phyloP scores from a whole-genome alignment of 2,888 invertebrate species.

The Lepidonotus clava region DNA sequence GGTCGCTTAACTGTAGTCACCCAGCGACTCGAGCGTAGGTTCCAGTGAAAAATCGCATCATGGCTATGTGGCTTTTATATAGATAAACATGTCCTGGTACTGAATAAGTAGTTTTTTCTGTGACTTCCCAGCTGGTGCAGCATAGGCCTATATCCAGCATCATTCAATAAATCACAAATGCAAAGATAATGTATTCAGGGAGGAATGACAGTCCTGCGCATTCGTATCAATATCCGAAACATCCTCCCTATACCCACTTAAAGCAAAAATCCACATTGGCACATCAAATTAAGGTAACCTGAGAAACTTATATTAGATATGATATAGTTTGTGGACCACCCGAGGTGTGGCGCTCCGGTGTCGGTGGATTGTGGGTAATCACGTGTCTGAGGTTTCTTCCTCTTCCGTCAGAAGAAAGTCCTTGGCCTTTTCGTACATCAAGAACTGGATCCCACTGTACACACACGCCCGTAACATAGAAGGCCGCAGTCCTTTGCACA shows the following conservation, averaged over 20 bases:
- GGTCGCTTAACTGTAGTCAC: no score
- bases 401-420: background rate
- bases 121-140: no score
- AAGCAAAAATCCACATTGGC: background rate
- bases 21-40: no score
- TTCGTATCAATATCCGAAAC: background rate
- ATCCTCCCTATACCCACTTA: background rate
- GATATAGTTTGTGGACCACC: background rate
- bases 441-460: slow-evolving; percentile 64
- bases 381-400: background rate
- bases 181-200: no score
- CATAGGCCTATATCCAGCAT: no score
- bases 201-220: no score
- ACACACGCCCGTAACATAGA: slow-evolving; percentile 61
- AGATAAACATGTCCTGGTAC: no score
- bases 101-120: no score
- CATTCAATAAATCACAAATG: no score
- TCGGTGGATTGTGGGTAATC: background rate
- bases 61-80: no score
- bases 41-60: no score
- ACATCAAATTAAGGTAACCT: background rate
- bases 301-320: no score
- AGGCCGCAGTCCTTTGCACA: slow-evolving; percentile 61
- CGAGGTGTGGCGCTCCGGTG: background rate
- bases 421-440: slow-evolving; percentile 60